These are phyloP conservation scores for Agrochola lota DNA, from an alignment of 2,888 invertebrate species.

Conservation along the genomic window DNA sequence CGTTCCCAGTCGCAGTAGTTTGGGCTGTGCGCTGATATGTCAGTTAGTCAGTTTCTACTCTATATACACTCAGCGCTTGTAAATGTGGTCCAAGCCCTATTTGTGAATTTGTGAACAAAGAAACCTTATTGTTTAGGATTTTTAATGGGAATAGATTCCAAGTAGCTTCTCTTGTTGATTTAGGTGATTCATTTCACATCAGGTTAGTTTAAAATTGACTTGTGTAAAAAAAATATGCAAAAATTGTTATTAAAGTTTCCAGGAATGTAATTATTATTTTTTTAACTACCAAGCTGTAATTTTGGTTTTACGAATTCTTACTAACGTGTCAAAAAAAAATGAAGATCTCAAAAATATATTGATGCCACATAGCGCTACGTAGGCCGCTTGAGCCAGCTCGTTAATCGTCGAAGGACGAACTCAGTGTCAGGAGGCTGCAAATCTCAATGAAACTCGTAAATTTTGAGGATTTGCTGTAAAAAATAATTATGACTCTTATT, in stretches of 20 bases:
- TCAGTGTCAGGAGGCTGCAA: neutral
- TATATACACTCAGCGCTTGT: too few relatives aligned
- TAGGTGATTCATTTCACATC: too few relatives aligned
- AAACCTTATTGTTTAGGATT: too few relatives aligned
- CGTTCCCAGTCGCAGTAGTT: neutral
- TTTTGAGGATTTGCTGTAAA: neutral
- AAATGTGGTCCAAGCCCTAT: too few relatives aligned
- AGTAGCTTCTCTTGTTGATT: too few relatives aligned
- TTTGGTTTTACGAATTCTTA: neutral
- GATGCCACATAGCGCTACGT: neutral
- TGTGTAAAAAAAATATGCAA: neutral
- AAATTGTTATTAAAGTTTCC: neutral
- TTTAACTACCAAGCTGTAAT: neutral
- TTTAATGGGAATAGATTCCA: too few relatives aligned
- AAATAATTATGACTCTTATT: neutral
- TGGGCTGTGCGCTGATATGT: neutral
- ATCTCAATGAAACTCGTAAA: neutral
- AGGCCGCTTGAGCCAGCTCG: neutral
- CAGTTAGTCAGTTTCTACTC: neutral
- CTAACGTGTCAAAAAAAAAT: neutral
- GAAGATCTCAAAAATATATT: neutral
- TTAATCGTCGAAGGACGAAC: neutral
- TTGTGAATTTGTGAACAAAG: too few relatives aligned
- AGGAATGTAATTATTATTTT: neutral
- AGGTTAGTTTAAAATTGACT: too few relatives aligned